phyloP scores from a whole-genome alignment of 2,888 invertebrate genomes.

The Drymonia ruficornis region DNA sequence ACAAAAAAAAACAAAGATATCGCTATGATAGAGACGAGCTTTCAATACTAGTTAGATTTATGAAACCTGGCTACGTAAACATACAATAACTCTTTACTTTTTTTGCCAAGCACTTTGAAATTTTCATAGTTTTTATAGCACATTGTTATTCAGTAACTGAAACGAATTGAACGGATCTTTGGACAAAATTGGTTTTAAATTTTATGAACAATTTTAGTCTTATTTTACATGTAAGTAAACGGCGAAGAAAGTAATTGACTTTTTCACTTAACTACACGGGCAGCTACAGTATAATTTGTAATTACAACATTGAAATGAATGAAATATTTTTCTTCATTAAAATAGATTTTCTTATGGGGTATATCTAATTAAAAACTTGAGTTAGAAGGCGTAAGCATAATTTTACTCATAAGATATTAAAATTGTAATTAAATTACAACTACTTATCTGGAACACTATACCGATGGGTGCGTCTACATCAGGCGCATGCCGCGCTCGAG shows the following conservation, averaged over 20 bases:
- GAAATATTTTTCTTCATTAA: no score
- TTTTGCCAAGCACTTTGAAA: slow-evolving; percentile 3
- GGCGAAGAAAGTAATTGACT: slow-evolving; percentile 1
- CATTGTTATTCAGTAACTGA: slow-evolving; percentile 7
- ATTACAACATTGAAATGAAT: no score
- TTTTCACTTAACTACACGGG: neutral
- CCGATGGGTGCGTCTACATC: no score
- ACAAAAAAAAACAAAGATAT: slow-evolving; percentile 1
- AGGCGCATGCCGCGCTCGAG: no score
- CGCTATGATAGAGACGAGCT: slow-evolving; percentile 1
- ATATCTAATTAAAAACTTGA: no score
- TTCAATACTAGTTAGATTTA: slow-evolving; percentile 2
- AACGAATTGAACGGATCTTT: slow-evolving; percentile 7
- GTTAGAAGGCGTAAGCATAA: no score
- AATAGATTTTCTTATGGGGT: no score
- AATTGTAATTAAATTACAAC: no score
- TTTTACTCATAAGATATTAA: no score
- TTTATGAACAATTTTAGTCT: neutral
- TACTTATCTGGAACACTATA: no score
- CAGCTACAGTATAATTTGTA: neutral
- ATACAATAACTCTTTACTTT: slow-evolving; percentile 3
- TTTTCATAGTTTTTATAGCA: neutral
- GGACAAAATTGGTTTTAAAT: slow-evolving; percentile 3
- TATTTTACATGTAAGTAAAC: neutral
- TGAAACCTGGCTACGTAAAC: slow-evolving; percentile 1